These are phyloP conservation scores for Callyntrura guangdongensis DNA, from an alignment of 2,888 invertebrate genomes.

Conservation along the genomic window DNA sequence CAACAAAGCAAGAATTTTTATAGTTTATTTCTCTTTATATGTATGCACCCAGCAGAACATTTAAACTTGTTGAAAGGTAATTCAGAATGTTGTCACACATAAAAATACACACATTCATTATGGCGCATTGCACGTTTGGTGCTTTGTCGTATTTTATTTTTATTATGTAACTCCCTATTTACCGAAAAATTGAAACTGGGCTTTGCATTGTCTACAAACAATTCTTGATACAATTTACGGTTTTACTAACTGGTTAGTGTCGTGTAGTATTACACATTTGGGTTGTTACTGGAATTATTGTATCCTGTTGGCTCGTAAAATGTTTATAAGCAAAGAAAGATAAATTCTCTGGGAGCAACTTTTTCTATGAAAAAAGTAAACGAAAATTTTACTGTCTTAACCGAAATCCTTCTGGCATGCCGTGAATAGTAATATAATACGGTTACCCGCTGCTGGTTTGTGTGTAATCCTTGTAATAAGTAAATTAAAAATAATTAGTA, in stretches of 20 bases:
- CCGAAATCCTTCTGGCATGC: neutral
- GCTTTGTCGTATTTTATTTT: neutral
- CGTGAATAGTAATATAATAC: constrained; percentile 2
- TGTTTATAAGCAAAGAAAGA: neutral
- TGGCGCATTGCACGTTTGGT: neutral
- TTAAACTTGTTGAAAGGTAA: constrained; percentile 70
- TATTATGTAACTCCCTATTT: constrained; percentile 28
- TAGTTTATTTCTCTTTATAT: constrained; percentile 29
- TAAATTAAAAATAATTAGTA: constrained; percentile 40
- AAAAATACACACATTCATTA: constrained; percentile 24
- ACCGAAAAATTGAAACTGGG: constrained; percentile 16
- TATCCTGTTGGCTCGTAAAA: constrained; percentile 54
- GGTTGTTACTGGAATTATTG: constrained; percentile 63
- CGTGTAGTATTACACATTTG: constrained; percentile 54
- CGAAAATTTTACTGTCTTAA: neutral
- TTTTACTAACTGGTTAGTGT: constrained; percentile 17
- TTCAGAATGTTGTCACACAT: constrained; percentile 73
- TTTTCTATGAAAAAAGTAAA: neutral
- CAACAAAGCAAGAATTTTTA: constrained; percentile 63
- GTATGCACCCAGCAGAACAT: constrained; percentile 35
- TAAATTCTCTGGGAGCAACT: neutral
- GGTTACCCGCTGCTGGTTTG: constrained; percentile 18
- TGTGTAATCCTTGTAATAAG: constrained; percentile 26
- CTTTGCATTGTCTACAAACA: constrained; percentile 37
- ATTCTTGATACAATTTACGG: constrained; percentile 55